Conservation (phyloP, 2,113 vertebrate genomes). For the Gavia stellata region DNA sequence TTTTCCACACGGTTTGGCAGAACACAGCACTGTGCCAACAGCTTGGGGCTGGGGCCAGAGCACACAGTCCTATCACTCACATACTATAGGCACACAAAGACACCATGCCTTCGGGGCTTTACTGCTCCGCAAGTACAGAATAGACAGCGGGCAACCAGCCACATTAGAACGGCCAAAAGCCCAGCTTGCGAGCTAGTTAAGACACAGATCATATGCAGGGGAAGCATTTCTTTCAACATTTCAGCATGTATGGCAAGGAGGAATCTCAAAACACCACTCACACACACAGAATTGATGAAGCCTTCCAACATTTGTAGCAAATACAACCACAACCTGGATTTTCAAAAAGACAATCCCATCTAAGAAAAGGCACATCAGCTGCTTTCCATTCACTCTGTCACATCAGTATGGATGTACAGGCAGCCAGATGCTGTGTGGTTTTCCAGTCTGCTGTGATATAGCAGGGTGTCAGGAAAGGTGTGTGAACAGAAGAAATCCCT, state of each 20-base stretch:
- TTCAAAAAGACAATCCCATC: not conserved
- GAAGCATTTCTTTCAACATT: not conserved
- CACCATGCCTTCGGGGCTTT: not conserved
- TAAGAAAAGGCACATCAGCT: not conserved
- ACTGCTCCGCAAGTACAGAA: not conserved
- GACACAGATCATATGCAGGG: not conserved
- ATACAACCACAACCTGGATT: not conserved
- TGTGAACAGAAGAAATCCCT: not conserved
- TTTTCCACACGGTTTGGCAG: conserved; percentile 30
- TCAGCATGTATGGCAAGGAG: not conserved
- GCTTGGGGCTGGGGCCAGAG: not conserved
- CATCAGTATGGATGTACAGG: not conserved
- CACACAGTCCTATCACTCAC: not conserved
- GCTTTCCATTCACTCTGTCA: not conserved
- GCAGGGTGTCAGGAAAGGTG: not conserved
- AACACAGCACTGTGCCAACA: not conserved
- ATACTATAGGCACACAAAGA: not conserved
- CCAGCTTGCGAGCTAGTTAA: not conserved
- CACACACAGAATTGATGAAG: not conserved
- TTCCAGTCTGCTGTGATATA: not conserved
- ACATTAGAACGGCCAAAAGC: not conserved
- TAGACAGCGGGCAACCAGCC: not conserved
- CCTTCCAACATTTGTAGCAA: not conserved
- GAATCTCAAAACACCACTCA: not conserved
- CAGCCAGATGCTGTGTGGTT: not conserved